Base-by-base conservation (phyloP, 1,140 invertebrate species). In the Vanessa atalanta region DNA sequence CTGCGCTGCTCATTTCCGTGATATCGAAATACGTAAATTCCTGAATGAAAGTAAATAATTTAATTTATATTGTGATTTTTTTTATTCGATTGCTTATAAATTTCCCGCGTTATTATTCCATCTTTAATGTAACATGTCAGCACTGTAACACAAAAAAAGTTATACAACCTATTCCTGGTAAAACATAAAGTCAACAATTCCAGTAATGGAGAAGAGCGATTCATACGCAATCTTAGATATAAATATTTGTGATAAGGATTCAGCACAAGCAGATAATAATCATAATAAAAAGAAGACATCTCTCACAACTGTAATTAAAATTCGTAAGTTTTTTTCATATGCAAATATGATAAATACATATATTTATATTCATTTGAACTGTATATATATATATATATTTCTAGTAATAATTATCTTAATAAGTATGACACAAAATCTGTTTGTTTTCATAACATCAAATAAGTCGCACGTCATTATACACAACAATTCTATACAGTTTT, bases 141-240 rank as follows among this genome's bases (percentile, higher is more conserved):
- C 50, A 43, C n/a, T 51, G 15, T 48, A 50, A 14, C 8, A 66
- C 14, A 14, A 20, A 26, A 31, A 51, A 66, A 66, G 23, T 57
- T 47, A 26, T 57, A 4, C 60, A 51, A 65, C 23, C 23, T 16
- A 13, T 69, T 70, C 66, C 60, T 26, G 47, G 47, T 48, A 64
- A 70, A 37, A 61, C 48, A 63, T 72, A 57, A 7, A 37, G 23
- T 60, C 31, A 67, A 57, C 31, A 53, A 47, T 61, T 61, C 16
- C 50, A 69, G 66, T 69, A 68, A 91, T 91, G 87, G 88, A 89
- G 77, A 86, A 90, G 64, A 85, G 81, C 79, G 84, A 87, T 47
- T 83, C 87, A 9, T 92, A 88, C 64, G 81, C 88, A 70, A 86
- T 91, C 31, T 76, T 90, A 77, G 88, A 91, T 78, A 89, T 91